Evolutionary conservation across 2,888 invertebrate genomes (phyloP).

Genomic region (Barypeithes pellucidus): DNA sequence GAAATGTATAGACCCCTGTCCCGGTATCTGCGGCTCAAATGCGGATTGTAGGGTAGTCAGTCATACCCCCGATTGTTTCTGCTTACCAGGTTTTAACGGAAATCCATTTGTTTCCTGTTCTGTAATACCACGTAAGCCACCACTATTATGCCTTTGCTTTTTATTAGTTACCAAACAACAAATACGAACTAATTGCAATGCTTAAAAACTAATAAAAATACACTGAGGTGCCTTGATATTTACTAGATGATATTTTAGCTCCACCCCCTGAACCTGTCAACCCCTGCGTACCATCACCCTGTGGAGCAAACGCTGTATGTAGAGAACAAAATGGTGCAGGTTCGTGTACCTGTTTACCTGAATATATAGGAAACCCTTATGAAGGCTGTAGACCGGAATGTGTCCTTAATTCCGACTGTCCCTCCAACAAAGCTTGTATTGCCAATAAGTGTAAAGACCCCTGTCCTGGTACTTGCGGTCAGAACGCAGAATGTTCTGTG

Average conservation of each 20-base stretch:
- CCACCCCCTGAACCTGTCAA: conserved; percentile 67
- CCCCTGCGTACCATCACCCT: conserved; percentile 80
- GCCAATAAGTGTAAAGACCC: conserved; percentile 85
- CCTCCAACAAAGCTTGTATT: conserved; percentile 81
- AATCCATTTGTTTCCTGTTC: conserved; percentile 80
- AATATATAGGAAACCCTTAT: conserved; percentile 85
- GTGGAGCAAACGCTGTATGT: conserved; percentile 81
- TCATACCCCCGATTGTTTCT: conserved; percentile 81
- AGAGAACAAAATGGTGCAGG: conserved; percentile 77
- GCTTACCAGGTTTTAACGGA: conserved; percentile 74
- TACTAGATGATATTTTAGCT: conserved; percentile 58
- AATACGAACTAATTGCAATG: conserved; percentile 49
- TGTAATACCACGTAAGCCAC: conserved; percentile 56
- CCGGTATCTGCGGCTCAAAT: conserved; percentile 82
- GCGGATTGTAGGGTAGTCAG: conserved; percentile 83
- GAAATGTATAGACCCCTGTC: conserved; percentile 85
- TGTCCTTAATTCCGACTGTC: conserved; percentile 81
- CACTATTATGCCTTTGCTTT: conserved; percentile 51
- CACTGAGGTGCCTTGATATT: conserved; percentile 39
- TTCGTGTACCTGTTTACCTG: conserved; percentile 80
- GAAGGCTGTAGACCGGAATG: conserved; percentile 86
- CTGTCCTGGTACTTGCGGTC: conserved; percentile 85
- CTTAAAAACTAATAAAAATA: conserved; percentile 28
- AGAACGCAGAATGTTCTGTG: conserved; percentile 83
- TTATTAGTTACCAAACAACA: conserved; percentile 47